These are phyloP conservation scores for Eristalis pertinax DNA, from an alignment of 2,888 invertebrate genomes.

Conservation along the genomic window DNA sequence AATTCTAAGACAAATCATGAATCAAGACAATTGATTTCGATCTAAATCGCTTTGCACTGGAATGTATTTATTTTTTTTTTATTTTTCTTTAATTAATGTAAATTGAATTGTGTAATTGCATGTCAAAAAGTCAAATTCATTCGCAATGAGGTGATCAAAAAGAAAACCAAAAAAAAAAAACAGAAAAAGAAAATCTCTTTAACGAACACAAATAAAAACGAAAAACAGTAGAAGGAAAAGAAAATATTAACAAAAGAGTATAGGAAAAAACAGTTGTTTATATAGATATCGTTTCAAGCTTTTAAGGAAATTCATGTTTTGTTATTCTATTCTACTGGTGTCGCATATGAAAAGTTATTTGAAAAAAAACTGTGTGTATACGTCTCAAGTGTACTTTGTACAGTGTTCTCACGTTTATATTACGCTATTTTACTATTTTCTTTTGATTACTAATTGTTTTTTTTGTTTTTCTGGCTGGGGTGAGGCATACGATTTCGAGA, in stretches of 20 bases:
- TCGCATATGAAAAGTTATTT: background rate
- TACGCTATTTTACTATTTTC: no score
- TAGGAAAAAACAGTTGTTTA: background rate
- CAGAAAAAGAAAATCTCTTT: background rate
- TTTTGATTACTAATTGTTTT: background rate
- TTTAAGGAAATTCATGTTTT: background rate
- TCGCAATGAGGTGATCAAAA: constrained; percentile 56
- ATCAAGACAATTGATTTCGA: background rate
- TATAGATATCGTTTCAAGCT: constrained; percentile 2
- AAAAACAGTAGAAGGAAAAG: background rate
- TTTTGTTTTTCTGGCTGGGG: background rate
- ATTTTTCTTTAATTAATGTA: constrained; percentile 1
- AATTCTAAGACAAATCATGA: constrained; percentile 11
- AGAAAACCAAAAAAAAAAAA: constrained; percentile 3
- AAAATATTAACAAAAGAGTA: constrained; percentile 17
- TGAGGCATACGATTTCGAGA: background rate
- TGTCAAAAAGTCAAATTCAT: constrained; percentile 50
- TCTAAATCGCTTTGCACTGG: constrained; percentile 18
- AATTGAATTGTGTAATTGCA: constrained; percentile 49
- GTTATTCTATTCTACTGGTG: background rate
- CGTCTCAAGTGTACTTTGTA: background rate
- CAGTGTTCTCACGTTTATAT: background rate
- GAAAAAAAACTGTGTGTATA: background rate
- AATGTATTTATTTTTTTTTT: constrained; percentile 2
- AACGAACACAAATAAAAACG: background rate